A percentile compares a stretch with the other conserved stretches of the same genome.
Evolutionary conservation across 2,113 vertebrate species (phyloP).

Genomic region (Suncus etruscus): DNA sequence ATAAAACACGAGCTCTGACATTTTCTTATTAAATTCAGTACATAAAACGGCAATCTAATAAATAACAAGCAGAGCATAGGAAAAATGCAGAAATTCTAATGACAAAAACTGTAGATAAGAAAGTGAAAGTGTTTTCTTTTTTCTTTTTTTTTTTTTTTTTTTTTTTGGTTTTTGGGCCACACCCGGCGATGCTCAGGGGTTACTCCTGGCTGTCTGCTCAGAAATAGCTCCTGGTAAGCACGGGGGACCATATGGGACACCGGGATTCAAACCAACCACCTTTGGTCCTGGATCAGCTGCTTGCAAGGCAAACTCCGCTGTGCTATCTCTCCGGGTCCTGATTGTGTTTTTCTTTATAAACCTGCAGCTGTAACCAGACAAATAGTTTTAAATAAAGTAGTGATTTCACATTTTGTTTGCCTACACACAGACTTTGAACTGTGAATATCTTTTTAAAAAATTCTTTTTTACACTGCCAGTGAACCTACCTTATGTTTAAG

Average conservation of each 20-base stretch:
- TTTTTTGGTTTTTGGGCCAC: no score
- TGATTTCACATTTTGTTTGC: background rate
- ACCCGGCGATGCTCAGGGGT: no score
- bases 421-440: background rate
- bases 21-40: conserved; percentile 11
- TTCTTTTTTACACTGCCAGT: background rate
- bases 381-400: background rate
- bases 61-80: background rate
- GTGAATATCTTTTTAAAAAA: no score
- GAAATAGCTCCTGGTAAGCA: no score
- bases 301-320: no score
- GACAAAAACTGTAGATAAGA: background rate
- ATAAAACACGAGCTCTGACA: background rate
- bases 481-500: background rate
- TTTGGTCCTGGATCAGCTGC: no score
- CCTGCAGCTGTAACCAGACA: background rate
- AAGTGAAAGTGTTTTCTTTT: conserved; percentile 9
- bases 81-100: conserved; percentile 1
- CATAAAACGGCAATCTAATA: conserved; percentile 30
- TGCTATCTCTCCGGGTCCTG: no score
- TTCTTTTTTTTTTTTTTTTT: no score
- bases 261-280: no score
- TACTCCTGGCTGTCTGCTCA: no score
- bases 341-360: background rate
- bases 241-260: no score